phyloP scores from a whole-genome alignment of 1,140 invertebrate genomes.

The Calycopis cecrops region DNA sequence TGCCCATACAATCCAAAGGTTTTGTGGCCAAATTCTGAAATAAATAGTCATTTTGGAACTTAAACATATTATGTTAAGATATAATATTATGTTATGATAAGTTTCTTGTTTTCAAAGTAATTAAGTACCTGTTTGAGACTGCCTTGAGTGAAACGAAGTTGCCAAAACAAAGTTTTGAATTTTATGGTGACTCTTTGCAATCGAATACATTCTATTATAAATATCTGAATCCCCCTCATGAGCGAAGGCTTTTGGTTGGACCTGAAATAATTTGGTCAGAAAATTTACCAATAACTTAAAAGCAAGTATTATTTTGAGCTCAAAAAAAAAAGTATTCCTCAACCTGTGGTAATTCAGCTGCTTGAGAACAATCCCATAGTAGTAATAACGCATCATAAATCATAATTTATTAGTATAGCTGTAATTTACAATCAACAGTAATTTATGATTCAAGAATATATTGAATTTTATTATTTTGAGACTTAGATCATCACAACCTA shows the following conservation, averaged over 20 bases:
- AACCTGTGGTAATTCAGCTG: slow-evolving; percentile 32
- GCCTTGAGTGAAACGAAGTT: slow-evolving; percentile 47
- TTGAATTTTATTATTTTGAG: too few species aligned
- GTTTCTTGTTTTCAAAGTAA: not conserved
- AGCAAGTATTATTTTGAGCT: not conserved
- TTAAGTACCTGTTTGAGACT: slow-evolving; percentile 42
- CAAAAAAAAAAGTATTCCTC: slow-evolving; percentile 11
- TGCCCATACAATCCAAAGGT: slow-evolving; percentile 63
- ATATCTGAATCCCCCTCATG: slow-evolving; percentile 55
- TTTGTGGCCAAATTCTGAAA: slow-evolving; percentile 37
- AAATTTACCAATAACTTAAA: not conserved
- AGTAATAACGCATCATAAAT: slow-evolving; percentile 66
- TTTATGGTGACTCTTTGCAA: slow-evolving; percentile 55
- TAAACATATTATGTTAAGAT: slow-evolving; percentile 9
- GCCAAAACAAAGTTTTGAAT: slow-evolving; percentile 54
- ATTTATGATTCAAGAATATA: too few species aligned
- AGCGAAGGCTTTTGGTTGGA: slow-evolving; percentile 32
- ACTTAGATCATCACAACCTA: too few species aligned
- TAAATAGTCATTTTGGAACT: not conserved
- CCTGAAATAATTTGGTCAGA: slow-evolving; percentile 25
- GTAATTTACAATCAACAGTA: slow-evolving; percentile 2
- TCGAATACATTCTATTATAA: slow-evolving; percentile 49
- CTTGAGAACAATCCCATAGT: slow-evolving; percentile 60
- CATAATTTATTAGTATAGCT: slow-evolving; percentile 40
- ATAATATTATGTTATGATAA: too few species aligned